Conservation (phyloP, 1,140 invertebrate species). For the Proctacanthus coquilletti region DNA sequence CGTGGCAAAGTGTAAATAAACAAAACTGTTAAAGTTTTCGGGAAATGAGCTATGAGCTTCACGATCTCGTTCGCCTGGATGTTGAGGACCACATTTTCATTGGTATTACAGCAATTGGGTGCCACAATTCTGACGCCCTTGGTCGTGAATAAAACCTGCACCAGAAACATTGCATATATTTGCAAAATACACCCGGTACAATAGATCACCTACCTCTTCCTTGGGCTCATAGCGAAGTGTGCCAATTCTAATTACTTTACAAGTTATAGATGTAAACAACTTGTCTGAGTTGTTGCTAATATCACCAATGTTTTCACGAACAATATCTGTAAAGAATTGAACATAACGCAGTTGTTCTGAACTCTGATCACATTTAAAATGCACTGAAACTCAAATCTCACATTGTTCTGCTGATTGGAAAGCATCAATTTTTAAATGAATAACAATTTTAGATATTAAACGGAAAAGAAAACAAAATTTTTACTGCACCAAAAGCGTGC, state of each 20-base stretch:
- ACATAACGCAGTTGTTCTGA: not conserved
- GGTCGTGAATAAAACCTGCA: constrained; percentile 42
- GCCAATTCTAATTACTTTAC: constrained; percentile 61
- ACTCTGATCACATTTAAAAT: too few relatives aligned
- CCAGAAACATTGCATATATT: constrained; percentile 7
- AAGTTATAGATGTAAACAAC: constrained; percentile 37
- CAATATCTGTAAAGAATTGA: constrained; percentile 14
- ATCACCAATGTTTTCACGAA: constrained; percentile 18
- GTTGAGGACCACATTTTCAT: constrained; percentile 37
- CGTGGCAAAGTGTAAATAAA: constrained; percentile 56
- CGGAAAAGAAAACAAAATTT: too few relatives aligned
- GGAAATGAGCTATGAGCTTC: constrained; percentile 57
- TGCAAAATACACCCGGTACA: not conserved
- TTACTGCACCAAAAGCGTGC: too few relatives aligned
- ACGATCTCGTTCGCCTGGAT: constrained; percentile 49
- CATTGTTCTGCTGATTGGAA: too few relatives aligned
- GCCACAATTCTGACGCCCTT: constrained; percentile 50
- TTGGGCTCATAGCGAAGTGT: constrained; percentile 56
- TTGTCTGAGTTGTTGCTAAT: constrained; percentile 13
- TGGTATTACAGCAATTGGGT: constrained; percentile 43
- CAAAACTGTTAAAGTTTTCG: constrained; percentile 52
- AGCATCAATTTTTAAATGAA: too few relatives aligned
- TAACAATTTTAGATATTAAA: too few relatives aligned
- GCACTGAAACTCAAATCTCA: too few relatives aligned
- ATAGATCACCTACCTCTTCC: constrained; percentile 37